Conservation (phyloP, 2,888 invertebrate species). For the Chloroclysta siterata region DNA sequence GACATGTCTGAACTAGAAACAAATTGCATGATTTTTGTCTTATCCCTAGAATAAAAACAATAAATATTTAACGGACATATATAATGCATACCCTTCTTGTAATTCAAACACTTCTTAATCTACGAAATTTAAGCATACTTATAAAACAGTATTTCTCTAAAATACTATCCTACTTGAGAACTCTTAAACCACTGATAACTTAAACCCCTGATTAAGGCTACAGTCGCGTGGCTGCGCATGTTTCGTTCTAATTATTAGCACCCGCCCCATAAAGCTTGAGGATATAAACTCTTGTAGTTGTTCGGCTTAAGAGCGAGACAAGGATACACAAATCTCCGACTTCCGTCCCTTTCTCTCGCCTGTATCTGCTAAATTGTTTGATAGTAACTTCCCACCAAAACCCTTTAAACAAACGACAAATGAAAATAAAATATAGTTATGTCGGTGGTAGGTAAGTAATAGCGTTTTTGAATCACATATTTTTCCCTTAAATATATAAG, state of each 20-base stretch:
- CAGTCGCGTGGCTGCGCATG: constrained; percentile 80
- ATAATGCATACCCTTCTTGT: too few species aligned
- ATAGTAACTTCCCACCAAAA: constrained; percentile 53
- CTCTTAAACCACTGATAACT: constrained; percentile 40
- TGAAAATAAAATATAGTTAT: constrained; percentile 6
- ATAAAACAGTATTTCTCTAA: background rate
- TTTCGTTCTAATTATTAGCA: constrained; percentile 79
- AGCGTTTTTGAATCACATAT: background rate
- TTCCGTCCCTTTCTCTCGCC: constrained; percentile 43
- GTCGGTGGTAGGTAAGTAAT: background rate
- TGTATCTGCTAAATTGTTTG: constrained; percentile 52
- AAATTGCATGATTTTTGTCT: too few species aligned
- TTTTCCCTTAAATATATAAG: too few species aligned
- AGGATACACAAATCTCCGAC: constrained; percentile 42
- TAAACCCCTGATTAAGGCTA: constrained; percentile 61
- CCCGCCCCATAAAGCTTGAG: constrained; percentile 65
- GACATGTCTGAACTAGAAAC: too few species aligned
- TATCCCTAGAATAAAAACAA: too few species aligned
- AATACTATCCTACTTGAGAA: background rate
- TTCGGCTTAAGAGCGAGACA: constrained; percentile 55
- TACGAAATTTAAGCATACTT: too few species aligned
- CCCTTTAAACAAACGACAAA: constrained; percentile 11
- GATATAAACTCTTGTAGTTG: constrained; percentile 62
- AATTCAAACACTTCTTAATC: too few species aligned
- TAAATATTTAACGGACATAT: too few species aligned